phyloP scores from a whole-genome alignment of 1,140 invertebrate genomes.

The Sweltsa coloradensis region DNA sequence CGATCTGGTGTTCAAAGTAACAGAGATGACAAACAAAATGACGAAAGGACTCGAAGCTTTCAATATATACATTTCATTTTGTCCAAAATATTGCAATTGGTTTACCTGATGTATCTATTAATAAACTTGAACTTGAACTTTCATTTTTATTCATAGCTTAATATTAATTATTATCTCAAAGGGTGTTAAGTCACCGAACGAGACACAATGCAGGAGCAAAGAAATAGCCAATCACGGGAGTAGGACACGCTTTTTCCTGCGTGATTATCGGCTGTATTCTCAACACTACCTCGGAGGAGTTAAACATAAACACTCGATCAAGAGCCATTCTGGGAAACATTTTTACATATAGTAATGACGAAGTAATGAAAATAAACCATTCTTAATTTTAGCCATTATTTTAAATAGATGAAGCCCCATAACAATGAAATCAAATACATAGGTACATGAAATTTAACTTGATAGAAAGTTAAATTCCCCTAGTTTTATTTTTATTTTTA shows the following conservation, averaged over 20 bases:
- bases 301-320: not conserved
- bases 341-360: too few relatives aligned
- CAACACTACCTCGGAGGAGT: not conserved
- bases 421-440: slow-evolving; percentile 12
- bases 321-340: slow-evolving; percentile 7
- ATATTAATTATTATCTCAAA: not conserved
- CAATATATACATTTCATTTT: not conserved
- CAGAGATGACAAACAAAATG: not conserved
- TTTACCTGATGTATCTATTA: not conserved
- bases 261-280: not conserved
- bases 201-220: not conserved
- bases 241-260: not conserved
- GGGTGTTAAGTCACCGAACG: not conserved
- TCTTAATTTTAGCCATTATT: not conserved
- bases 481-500: not conserved
- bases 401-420: slow-evolving; percentile 6
- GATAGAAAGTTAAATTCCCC: not conserved
- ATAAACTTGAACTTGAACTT: not conserved
- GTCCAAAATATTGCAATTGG: not conserved
- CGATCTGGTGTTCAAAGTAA: not conserved
- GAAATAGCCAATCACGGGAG: not conserved
- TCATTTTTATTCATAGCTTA: not conserved
- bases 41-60: not conserved
- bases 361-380: not conserved
- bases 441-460: not conserved